A percentile compares a stretch with the other conserved stretches of the same genome.
Conservation (phyloP, 2,797 vertebrate species). For the Streptopelia turtur region DNA sequence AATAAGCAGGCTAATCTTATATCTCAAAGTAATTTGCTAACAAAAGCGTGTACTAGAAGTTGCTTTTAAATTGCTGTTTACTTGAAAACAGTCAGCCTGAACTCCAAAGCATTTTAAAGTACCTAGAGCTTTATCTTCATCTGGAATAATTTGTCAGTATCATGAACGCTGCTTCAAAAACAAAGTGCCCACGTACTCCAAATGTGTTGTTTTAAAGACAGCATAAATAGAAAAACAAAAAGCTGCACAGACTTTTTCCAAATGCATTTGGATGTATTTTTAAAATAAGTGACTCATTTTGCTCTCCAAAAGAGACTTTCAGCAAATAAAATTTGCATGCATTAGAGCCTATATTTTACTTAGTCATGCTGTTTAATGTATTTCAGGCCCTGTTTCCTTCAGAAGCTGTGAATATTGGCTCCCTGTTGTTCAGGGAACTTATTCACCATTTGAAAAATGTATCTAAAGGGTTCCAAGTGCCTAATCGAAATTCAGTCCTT, state of each 20-base stretch:
- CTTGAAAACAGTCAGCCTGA: not conserved
- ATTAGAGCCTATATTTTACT: not conserved
- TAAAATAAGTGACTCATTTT: not conserved
- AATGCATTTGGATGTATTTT: not conserved
- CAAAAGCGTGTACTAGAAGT: not conserved
- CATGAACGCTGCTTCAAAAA: not conserved
- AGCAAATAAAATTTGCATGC: not conserved
- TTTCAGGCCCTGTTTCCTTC: conserved; percentile 2
- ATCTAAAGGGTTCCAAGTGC: not conserved
- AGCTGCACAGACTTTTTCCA: not conserved
- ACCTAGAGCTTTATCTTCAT: not conserved
- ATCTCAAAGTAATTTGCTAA: not conserved
- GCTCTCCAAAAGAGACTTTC: not conserved
- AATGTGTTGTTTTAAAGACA: not conserved
- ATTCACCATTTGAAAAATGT: not conserved
- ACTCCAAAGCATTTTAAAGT: not conserved
- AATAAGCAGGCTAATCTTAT: not conserved
- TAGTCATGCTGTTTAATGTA: not conserved
- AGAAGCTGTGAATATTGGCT: not conserved
- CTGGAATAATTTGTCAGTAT: not conserved
- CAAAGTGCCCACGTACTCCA: not conserved
- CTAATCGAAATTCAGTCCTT: not conserved
- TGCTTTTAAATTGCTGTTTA: not conserved
- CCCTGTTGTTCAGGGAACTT: not conserved
- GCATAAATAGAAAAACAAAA: conserved; percentile 1